These are phyloP conservation scores for Agrotis segetum DNA, from an alignment of 2,888 invertebrate genomes.

Conservation along the genomic window DNA sequence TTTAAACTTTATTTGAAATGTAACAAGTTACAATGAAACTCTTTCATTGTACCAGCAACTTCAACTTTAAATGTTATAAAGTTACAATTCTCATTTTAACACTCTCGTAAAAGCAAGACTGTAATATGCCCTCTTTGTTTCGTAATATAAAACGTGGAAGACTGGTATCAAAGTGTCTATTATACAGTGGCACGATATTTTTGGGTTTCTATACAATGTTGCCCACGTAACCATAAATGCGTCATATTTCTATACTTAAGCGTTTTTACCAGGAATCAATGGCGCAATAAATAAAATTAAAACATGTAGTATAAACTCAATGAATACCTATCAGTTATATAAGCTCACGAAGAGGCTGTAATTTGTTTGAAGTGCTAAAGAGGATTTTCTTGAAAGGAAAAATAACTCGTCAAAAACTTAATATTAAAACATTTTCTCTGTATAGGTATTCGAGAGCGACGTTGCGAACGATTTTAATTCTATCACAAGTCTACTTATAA, in stretches of 20 bases:
- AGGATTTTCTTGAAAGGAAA: constrained; percentile 82
- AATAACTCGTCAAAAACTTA: constrained; percentile 83
- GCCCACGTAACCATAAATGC: constrained; percentile 18
- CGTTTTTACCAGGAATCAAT: constrained; percentile 48
- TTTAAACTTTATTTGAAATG: constrained; percentile 32
- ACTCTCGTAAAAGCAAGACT: constrained; percentile 37
- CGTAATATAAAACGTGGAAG: constrained; percentile 35
- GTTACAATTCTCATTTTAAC: constrained; percentile 33
- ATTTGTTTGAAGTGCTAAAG: constrained; percentile 86
- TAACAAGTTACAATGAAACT: constrained; percentile 28
- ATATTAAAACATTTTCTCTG: constrained; percentile 83
- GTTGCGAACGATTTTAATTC: constrained; percentile 89
- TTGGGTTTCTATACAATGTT: constrained; percentile 40
- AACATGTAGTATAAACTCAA: constrained; percentile 69
- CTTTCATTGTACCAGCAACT: constrained; percentile 20
- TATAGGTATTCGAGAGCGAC: constrained; percentile 82
- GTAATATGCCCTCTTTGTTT: constrained; percentile 48
- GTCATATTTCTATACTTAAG: constrained; percentile 34
- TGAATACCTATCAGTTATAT: constrained; percentile 72
- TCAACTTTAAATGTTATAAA: constrained; percentile 30
- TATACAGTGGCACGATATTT: constrained; percentile 27
- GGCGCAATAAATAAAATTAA: constrained; percentile 67
- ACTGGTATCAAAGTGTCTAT: constrained; percentile 27
- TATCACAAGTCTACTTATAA: constrained; percentile 89
- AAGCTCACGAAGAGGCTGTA: constrained; percentile 75